Evolutionary conservation across 35 echinoderm and acorn worm genomes (phyloP).

Genomic region (Apostichopus parvimensis): DNA sequence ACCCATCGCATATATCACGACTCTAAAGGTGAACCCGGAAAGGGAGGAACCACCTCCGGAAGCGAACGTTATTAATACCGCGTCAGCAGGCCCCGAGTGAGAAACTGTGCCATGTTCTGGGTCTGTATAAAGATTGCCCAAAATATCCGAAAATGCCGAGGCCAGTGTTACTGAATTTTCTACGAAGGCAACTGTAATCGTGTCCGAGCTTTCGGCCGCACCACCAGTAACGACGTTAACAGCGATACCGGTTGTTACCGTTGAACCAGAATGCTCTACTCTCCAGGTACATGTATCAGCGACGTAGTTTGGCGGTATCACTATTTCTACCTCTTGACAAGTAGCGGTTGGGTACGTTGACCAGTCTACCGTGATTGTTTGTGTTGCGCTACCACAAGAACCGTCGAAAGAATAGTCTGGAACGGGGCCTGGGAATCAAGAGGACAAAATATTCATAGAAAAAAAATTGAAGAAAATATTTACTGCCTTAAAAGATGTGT

Average conservation of each 20-base stretch:
- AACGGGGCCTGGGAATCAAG: background rate
- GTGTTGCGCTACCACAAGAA: background rate
- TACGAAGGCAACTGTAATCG: background rate
- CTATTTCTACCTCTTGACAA: constrained; percentile 7
- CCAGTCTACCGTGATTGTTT: constrained; percentile 3
- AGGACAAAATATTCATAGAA: no score
- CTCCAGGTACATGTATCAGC: constrained; percentile 8
- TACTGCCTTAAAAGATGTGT: no score
- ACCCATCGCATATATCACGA: constrained; percentile 9
- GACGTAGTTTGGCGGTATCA: background rate
- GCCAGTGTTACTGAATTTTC: background rate
- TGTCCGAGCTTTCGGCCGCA: background rate
- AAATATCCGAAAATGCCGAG: background rate
- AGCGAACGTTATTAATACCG: background rate
- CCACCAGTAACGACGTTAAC: background rate
- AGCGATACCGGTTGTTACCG: background rate
- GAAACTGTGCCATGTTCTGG: background rate
- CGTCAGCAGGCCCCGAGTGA: background rate
- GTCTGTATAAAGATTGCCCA: background rate
- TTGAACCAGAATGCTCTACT: background rate
- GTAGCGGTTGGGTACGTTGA: background rate
- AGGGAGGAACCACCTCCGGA: background rate
- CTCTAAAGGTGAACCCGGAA: constrained; percentile 6
- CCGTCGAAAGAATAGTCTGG: background rate
- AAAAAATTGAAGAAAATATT: no score